Evolutionary conservation across 2,888 invertebrate species (phyloP), one percentile per base, ranked within the genome.

Genomic region (Dioctria rufipes): DNA sequence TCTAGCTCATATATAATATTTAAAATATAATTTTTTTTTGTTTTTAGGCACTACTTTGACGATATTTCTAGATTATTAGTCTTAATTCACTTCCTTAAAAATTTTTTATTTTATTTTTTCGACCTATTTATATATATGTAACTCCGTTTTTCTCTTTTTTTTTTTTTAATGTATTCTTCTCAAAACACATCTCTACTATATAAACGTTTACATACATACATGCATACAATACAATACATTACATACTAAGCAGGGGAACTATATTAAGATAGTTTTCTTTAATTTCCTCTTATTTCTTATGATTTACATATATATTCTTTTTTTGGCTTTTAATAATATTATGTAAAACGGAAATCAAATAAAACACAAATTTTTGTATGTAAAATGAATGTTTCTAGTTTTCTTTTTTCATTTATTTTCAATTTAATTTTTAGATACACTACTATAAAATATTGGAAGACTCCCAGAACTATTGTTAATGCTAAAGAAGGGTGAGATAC

Each of bases 291-390:
- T 46, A 46, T 46, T 58, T 58, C 58, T 58, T 58, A 58, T 25
- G n/a, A 13, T 58, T 58, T 58, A 58, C 46, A 58, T 58, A 58
- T 13, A 25, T 25, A 25, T 25, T 25, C 2, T 25, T 25, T 58
- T 71, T 71, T 71, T 39, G 51, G 51, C 71, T 71, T 71, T 49
- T 8, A 25, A 25, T 25, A 37, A 54, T 49, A 71, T 71, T 49
- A 71, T 71, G 71, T 71, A 71, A 71, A 54, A 71, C 40, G 71
- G 51, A 71, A 71, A 54, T 71, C 49, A 46, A 71, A 71, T 71
- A 71, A 46, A 71, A 71, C 71, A 71, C 71, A 71, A 67, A 54
- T 71, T 71, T 71, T 71, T 71, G 71, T 71, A 71, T 54, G 71
- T 71, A 54, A 71, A 69, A 66, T 46, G 25, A 25, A 58, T 58